Conservation (phyloP, 2,113 vertebrate genomes). For the Burhinus bistriatus region DNA sequence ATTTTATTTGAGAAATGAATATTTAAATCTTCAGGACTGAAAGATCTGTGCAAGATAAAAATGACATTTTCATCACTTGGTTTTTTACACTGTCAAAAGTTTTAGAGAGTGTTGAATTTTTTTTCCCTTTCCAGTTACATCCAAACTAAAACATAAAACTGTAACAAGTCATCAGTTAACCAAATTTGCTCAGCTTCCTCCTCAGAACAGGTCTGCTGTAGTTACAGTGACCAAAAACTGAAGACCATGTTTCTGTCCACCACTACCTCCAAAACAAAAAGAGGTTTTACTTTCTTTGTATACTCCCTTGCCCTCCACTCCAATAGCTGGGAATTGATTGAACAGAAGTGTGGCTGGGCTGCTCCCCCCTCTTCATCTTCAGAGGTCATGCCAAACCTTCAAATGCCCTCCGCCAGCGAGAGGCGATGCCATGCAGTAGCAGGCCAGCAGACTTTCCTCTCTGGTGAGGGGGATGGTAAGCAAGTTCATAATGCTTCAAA, state of each 20-base stretch:
- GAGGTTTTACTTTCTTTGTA: fast-evolving
- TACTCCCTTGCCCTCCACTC: not conserved
- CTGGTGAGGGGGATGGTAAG: not conserved
- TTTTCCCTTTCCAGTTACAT: not conserved
- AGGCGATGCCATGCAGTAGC: fast-evolving
- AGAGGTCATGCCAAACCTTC: not conserved
- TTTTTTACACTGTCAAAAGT: not conserved
- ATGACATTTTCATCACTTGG: not conserved
- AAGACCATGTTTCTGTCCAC: not conserved
- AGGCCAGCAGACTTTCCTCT: not conserved
- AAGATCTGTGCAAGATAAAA: not conserved
- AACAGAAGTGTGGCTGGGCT: not conserved
- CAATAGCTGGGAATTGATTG: not conserved
- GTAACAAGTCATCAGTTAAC: not conserved
- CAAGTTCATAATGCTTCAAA: not conserved
- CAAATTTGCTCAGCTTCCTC: not conserved
- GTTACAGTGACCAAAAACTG: not conserved
- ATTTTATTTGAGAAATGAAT: not conserved
- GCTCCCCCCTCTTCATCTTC: fast-evolving
- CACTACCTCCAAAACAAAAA: not conserved
- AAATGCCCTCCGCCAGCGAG: fast-evolving
- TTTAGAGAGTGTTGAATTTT: not conserved
- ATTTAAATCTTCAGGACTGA: not conserved
- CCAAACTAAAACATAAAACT: not conserved
- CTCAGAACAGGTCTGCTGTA: not conserved